Conservation (phyloP, 2,113 vertebrate genomes). For the Centropristis striata region DNA sequence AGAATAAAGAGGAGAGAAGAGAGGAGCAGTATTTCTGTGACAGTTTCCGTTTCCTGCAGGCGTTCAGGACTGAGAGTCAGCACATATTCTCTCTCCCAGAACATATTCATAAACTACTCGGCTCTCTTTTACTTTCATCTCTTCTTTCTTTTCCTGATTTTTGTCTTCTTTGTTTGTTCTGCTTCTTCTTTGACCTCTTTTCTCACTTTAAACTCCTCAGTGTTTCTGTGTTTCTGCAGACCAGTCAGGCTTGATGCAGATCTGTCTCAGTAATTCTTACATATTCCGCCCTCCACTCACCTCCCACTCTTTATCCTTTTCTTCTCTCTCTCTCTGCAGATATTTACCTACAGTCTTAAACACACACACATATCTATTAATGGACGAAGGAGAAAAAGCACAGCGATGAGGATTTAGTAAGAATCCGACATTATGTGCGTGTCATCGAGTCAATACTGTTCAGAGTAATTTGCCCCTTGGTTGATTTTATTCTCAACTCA, state of each 20-base stretch:
- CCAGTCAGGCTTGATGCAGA: constrained; percentile 9
- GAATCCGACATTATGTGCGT: not conserved
- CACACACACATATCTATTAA: not conserved
- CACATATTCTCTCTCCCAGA: not conserved
- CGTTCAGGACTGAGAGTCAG: constrained; percentile 25
- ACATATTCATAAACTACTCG: not conserved
- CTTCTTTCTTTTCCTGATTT: not conserved
- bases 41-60: not conserved
- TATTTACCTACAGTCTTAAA: not conserved
- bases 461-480: constrained; percentile 33
- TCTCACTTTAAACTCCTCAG: not conserved
- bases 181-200: not conserved
- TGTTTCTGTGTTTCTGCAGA: constrained; percentile 2
- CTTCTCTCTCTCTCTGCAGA: not conserved
- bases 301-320: not conserved
- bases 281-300: not conserved
- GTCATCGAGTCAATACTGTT: constrained; percentile 14
- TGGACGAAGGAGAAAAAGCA: not conserved
- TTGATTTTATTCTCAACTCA: constrained; percentile 37
- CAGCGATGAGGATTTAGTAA: not conserved
- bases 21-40: not conserved
- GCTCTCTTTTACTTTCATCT: constrained; percentile 16
- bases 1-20: not conserved
- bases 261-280: constrained; percentile 12
- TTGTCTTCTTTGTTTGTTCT: not conserved